Base-by-base conservation (phyloP, 2,888 invertebrate genomes). In the Druceiella hillmani region DNA sequence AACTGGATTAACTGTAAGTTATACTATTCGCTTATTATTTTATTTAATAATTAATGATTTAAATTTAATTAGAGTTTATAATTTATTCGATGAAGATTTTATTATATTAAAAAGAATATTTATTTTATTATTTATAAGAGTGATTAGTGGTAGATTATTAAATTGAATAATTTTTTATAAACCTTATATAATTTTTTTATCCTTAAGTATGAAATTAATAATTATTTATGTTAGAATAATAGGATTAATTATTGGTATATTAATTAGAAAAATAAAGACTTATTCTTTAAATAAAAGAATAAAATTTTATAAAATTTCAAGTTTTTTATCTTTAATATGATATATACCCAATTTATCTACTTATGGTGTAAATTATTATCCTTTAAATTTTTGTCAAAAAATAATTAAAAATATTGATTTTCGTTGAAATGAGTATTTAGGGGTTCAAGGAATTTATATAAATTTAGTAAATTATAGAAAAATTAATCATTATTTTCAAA, bases 1-100 rank as follows among this genome's bases (percentile, higher is more conserved):
- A 26, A 74, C 74, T 1, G 73, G 75, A 0, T 64, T 79, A 55
- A 79, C 78, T 10, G 66, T 76, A 49, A 66, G 58, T 63, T 74
- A 76, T 69, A 67, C 62, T 38, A 57, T 76, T 56, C 76, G 76
- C 3, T 68, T 79, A 59, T 54, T 63, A 46, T 74, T 67, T 61
- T 78, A 74, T 69, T 60, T 66, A 49, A 65, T 75, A 57, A 51
- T 68, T 30, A 66, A 64, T 42, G 57, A 64, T 57, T 65, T 55
- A 58, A 73, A 73, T 67, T 65, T 66, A 62, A 50, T 59, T 36
- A 49, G 52, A 46, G 51, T 69, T 57, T 69, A 64, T 64, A 62
- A 62, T 60, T 59, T 74, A 55, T 66, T 59, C 60, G 70, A 74
- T 58, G 64, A 66, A 40, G 64, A 66, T 54, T 65, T 55, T 58